phyloP scores from a whole-genome alignment of 2,113 vertebrate genomes.

The Sapayoa aenigma region DNA sequence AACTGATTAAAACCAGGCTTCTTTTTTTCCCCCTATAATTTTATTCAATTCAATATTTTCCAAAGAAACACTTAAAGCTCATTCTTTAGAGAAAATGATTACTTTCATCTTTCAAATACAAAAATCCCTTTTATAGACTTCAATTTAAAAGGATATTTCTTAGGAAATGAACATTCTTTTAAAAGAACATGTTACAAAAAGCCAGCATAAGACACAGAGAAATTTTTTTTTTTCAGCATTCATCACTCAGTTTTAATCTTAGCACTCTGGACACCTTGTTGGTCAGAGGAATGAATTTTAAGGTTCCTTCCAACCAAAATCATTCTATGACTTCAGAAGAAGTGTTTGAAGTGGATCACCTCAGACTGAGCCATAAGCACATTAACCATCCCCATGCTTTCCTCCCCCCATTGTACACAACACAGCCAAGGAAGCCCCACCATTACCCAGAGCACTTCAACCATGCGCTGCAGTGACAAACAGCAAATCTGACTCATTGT shows the following conservation, averaged over 20 bases:
- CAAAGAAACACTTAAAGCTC: not conserved
- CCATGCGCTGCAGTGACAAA: not conserved
- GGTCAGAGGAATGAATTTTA: not conserved
- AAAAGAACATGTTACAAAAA: not conserved
- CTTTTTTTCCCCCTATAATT: not conserved
- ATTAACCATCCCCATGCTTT: not conserved
- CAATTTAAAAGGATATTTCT: not conserved
- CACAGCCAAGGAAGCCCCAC: not conserved
- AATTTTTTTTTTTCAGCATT: not conserved
- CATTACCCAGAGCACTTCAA: not conserved
- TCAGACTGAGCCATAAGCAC: not conserved
- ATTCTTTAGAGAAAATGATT: not conserved
- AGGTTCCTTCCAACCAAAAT: not conserved
- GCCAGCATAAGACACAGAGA: not conserved
- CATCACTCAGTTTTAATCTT: not conserved
- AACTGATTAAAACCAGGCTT: not conserved
- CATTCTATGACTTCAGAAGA: not conserved
- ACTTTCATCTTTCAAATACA: not conserved
- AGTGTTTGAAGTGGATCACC: not conserved
- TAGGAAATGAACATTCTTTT: not conserved
- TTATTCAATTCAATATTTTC: not conserved
- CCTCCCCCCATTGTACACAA: not conserved
- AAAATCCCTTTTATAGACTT: not conserved
- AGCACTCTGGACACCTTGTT: rapidly evolving
- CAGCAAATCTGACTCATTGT: slow-evolving; percentile 52